Base-by-base conservation (phyloP, 2,888 invertebrate genomes). In the Hecatera dysodea region DNA sequence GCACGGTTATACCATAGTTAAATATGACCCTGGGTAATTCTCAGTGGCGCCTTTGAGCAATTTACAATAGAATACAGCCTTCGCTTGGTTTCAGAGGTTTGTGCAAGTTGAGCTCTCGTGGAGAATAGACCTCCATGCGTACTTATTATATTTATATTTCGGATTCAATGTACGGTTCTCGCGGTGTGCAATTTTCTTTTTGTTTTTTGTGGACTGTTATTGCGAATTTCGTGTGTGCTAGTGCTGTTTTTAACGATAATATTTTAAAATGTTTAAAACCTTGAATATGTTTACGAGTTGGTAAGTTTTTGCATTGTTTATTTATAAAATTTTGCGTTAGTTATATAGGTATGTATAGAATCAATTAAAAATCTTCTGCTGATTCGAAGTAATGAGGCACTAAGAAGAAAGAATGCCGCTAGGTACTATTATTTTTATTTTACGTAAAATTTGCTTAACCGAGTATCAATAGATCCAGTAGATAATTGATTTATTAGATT, bases 11-110 rank as follows among this genome's bases (percentile, higher is more conserved):
- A 44, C 15, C 15, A 39, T 46, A 61, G n/a, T 46, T 71, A 62
- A 64, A 48, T 70, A 64, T 67, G 87, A 81, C 90, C 89, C 89
- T 90, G 77, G 52, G 29, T 72, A 72, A 72, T 82, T 80, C 75
- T 82, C 69, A 80, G 61, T 68, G 68, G 67, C 64, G 81, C 80
- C 82, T 84, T 82, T 84, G 85, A 78, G 85, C 84, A 87, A 85
- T 89, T 88, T 82, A 86, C 86, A 90, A 89, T 88, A 84, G 83
- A 89, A 84, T 87, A 87, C 86, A 88, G 86, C 88, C 88, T 90
- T 88, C 88, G 81, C 67, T 85, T 82, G 73, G 80, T 87, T 91
- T 90, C 90, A 87, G 89, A 84, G 84, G 80, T 84, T 90, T 92
- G 92, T 92, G 80, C 86, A 85, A 84, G 81, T 86, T 85, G 75